Percentiles rank a stretch among this genome's conserved stretches.
Evolutionary conservation across 1,140 invertebrate species (phyloP).

Genomic region (Macrosteles quadrilineatus): DNA sequence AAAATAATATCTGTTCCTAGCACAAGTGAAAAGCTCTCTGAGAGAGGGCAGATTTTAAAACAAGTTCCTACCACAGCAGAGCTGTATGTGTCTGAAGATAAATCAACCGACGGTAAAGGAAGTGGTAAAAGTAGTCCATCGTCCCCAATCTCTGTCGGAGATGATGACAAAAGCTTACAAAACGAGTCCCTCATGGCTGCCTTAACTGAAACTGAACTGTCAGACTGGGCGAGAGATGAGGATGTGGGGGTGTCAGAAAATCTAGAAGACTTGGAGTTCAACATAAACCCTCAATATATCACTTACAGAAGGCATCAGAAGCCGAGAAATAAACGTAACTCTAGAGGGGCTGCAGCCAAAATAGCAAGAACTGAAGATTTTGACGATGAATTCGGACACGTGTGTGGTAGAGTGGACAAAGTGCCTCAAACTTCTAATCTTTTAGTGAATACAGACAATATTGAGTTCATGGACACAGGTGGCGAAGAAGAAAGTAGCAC

Average conservation of each 20-base stretch:
- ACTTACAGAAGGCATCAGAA: slow-evolving; percentile 54
- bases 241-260: slow-evolving; percentile 67
- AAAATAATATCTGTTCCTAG: slow-evolving; percentile 42
- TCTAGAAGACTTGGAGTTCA: slow-evolving; percentile 64
- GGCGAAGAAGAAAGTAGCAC: slow-evolving; percentile 55
- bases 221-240: slow-evolving; percentile 80
- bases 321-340: slow-evolving; percentile 47
- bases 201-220: slow-evolving; percentile 79
- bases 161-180: slow-evolving; percentile 41
- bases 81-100: slow-evolving; percentile 36
- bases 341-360: slow-evolving; percentile 41
- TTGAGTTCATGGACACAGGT: slow-evolving; percentile 77
- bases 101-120: slow-evolving; percentile 31
- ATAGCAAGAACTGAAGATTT: slow-evolving; percentile 51
- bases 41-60: slow-evolving; percentile 37
- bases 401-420: slow-evolving; percentile 49
- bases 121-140: slow-evolving; percentile 55
- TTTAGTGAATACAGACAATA: slow-evolving; percentile 53
- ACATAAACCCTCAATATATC: slow-evolving; percentile 55
- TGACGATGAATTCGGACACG: slow-evolving; percentile 49
- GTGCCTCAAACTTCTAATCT: slow-evolving; percentile 36
- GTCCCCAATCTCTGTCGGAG: slow-evolving; percentile 50
- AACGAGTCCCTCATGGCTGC: slow-evolving; percentile 58
- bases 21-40: slow-evolving; percentile 22
- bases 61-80: slow-evolving; percentile 43